A percentile compares a stretch with the other conserved stretches of the same genome.
phyloP scores from a whole-genome alignment of 2,113 vertebrate genomes.

The Cervus canadensis region DNA sequence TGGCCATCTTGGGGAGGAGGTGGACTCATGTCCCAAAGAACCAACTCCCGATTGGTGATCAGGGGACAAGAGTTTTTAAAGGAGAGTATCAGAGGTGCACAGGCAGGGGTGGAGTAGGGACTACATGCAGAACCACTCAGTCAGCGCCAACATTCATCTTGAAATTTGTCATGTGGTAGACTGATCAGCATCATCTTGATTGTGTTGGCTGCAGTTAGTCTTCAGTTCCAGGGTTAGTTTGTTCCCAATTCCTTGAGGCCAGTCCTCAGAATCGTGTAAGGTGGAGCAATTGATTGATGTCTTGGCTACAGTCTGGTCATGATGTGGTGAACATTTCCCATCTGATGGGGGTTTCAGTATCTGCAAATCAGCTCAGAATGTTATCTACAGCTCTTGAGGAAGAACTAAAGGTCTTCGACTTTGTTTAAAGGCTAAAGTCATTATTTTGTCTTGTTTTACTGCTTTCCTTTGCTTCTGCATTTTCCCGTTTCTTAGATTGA shows the following conservation, averaged over 20 bases:
- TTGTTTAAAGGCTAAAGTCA: background rate
- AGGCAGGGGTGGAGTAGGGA: background rate
- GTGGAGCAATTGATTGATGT: background rate
- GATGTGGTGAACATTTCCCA: background rate
- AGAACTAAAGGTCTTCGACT: background rate
- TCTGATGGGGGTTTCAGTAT: background rate
- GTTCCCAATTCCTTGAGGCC: background rate
- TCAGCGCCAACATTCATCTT: background rate
- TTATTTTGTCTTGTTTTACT: background rate
- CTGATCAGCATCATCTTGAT: background rate
- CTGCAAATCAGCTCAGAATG: background rate
- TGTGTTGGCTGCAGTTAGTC: background rate
- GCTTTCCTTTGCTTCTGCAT: background rate
- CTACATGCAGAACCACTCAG: too few relatives aligned
- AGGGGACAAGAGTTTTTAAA: background rate
- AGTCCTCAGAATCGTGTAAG: background rate
- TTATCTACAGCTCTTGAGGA: background rate
- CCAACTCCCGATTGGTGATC: background rate
- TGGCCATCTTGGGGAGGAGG: background rate
- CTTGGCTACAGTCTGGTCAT: background rate
- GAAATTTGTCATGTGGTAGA: accelerated
- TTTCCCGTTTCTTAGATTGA: background rate
- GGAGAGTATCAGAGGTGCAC: background rate
- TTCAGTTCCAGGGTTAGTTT: background rate
- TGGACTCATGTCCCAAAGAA: background rate